Evolutionary conservation across 2,888 invertebrate genomes (phyloP).

Genomic region (Andrena dorsata): DNA sequence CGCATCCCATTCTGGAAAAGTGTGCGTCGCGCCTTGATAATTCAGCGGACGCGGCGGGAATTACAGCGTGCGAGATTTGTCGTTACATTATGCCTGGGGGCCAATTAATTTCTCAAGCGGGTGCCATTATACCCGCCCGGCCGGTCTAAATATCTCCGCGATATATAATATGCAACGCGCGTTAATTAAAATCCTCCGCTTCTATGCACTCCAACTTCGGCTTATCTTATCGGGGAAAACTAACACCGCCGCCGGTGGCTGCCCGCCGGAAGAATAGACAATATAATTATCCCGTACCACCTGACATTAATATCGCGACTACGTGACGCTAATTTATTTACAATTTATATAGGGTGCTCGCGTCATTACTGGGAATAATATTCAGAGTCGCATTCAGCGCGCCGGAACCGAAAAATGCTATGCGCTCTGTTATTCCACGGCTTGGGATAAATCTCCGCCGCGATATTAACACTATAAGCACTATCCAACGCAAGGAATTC

Average conservation of each 20-base stretch:
- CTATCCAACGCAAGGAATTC: too few relatives aligned
- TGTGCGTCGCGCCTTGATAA: conserved; percentile 15
- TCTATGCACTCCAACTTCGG: conserved; percentile 59
- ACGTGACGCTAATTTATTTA: conserved; percentile 50
- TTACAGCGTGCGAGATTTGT: conserved; percentile 58
- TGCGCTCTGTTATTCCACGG: too few relatives aligned
- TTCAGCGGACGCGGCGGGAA: conserved; percentile 23
- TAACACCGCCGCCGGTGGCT: conserved; percentile 43
- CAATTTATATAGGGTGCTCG: background rate
- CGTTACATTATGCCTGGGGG: conserved; percentile 48
- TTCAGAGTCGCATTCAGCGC: background rate
- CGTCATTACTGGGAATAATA: background rate
- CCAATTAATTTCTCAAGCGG: conserved; percentile 60
- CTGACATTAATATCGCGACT: conserved; percentile 53
- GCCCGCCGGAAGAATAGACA: conserved; percentile 58
- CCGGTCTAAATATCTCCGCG: conserved; percentile 51
- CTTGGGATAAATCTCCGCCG: too few relatives aligned
- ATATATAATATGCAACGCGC: conserved; percentile 54
- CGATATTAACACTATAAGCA: too few relatives aligned
- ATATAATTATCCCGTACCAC: conserved; percentile 52
- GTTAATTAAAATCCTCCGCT: conserved; percentile 63
- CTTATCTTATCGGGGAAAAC: conserved; percentile 61
- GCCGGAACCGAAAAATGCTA: too few relatives aligned
- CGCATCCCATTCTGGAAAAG: conserved; percentile 11
- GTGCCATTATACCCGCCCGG: conserved; percentile 24